Evolutionary conservation across 2,888 invertebrate genomes (phyloP).

Genomic region (Homarus gammarus): DNA sequence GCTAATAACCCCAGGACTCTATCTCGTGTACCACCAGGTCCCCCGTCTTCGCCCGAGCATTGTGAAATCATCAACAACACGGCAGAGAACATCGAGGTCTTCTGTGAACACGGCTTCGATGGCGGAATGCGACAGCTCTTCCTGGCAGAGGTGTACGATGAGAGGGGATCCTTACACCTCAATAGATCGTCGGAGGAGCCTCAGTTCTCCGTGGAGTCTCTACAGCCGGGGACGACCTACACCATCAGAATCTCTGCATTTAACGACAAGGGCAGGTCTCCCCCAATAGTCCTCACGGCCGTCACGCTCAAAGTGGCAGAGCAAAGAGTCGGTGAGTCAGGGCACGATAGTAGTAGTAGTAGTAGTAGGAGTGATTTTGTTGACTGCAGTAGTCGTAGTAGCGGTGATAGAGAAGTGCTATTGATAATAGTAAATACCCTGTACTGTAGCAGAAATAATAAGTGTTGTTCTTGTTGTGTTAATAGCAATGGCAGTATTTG

Average conservation of each 20-base stretch:
- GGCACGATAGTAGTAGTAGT: too few species aligned
- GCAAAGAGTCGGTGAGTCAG: conserved; percentile 76
- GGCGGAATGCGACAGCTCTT: conserved; percentile 70
- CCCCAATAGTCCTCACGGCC: conserved; percentile 58
- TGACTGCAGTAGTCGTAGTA: background rate
- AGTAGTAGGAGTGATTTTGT: background rate
- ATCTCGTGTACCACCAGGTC: too few species aligned
- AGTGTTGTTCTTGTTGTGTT: background rate
- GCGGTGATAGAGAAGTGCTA: too few species aligned
- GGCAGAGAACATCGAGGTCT: conserved; percentile 72
- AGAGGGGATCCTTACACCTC: conserved; percentile 64
- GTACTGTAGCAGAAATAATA: too few species aligned
- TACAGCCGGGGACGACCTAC: conserved; percentile 73
- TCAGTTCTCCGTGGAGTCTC: conserved; percentile 71
- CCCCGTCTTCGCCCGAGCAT: conserved; percentile 70
- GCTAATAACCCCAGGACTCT: background rate
- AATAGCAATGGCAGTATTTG: background rate
- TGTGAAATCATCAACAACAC: conserved; percentile 74
- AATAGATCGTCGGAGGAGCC: conserved; percentile 72
- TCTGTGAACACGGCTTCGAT: conserved; percentile 71
- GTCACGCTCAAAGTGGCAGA: conserved; percentile 74
- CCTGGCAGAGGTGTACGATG: conserved; percentile 74
- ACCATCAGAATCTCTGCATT: conserved; percentile 67
- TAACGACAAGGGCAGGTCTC: conserved; percentile 74
- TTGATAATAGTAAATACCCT: too few species aligned